Conservation (phyloP, 2,113 vertebrate species). For the Dryoscopus gambensis region DNA sequence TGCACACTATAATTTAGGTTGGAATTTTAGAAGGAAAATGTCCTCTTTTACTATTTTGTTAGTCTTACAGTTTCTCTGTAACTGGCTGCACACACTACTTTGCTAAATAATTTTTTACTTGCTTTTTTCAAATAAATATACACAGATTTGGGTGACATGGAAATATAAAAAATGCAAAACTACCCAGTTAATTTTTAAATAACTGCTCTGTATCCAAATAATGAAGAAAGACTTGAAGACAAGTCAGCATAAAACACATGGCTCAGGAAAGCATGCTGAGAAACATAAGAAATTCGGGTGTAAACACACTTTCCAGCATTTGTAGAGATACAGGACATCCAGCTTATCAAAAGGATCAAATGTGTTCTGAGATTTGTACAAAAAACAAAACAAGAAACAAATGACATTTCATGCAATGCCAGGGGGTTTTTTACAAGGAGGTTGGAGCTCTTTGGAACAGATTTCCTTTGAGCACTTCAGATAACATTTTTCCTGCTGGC, state of each 20-base stretch:
- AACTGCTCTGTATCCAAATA: not conserved
- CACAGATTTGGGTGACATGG: not conserved
- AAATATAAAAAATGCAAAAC: not conserved
- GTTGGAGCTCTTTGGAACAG: not conserved
- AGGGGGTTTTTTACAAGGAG: not conserved
- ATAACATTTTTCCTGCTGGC: not conserved
- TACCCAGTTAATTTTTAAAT: not conserved
- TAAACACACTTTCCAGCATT: not conserved
- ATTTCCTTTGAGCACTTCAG: not conserved
- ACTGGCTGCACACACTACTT: not conserved
- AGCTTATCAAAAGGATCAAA: not conserved
- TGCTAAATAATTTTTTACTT: not conserved
- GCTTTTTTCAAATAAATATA: not conserved
- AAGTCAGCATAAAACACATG: not conserved
- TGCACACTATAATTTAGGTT: not conserved
- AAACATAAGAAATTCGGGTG: not conserved
- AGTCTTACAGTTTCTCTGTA: not conserved
- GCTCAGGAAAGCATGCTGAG: not conserved
- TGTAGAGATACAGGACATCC: not conserved
- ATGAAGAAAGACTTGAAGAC: not conserved
- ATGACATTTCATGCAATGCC: not conserved
- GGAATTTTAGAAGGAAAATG: not conserved
- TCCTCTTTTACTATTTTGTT: not conserved
- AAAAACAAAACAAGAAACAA: not conserved
- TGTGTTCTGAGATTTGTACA: not conserved